Percentiles rank a stretch among this genome's conserved stretches.
Evolutionary conservation across 2,888 invertebrate species (phyloP).

Genomic region (Incurvaria masculella): DNA sequence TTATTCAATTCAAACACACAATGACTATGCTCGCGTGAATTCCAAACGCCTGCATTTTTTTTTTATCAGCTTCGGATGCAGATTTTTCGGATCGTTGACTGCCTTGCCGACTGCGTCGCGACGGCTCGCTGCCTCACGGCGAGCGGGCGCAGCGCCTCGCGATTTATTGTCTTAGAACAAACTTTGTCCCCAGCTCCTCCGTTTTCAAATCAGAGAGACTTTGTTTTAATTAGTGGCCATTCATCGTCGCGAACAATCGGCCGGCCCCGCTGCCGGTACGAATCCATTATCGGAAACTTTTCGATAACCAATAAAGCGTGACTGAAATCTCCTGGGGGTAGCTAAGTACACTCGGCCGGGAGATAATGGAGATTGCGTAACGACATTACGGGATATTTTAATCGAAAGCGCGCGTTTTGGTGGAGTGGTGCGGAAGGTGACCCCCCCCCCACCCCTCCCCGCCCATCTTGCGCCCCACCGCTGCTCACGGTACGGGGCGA

Average conservation of each 20-base stretch:
- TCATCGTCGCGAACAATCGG: constrained; percentile 50
- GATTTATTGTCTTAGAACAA: constrained; percentile 12
- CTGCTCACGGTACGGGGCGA: no score
- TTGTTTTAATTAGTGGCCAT: constrained; percentile 58
- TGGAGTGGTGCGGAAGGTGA: no score
- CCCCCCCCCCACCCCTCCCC: no score
- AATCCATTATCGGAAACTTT: constrained; percentile 55
- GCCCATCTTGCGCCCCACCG: no score
- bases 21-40: no score
- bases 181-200: constrained; percentile 12
- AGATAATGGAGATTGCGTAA: constrained; percentile 20
- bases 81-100: no score
- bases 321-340: background rate
- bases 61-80: no score
- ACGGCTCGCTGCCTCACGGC: background rate
- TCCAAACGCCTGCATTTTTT: no score
- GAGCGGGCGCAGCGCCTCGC: background rate
- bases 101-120: background rate
- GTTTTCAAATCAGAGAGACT: constrained; percentile 25
- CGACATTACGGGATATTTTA: constrained; percentile 41
- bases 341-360: background rate
- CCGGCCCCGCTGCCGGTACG: constrained; percentile 37
- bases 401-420: constrained; percentile 24
- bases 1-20: no score
- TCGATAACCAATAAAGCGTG: constrained; percentile 48